phyloP scores from a whole-genome alignment of 1,140 invertebrate species.

The Calosoma granatense region DNA sequence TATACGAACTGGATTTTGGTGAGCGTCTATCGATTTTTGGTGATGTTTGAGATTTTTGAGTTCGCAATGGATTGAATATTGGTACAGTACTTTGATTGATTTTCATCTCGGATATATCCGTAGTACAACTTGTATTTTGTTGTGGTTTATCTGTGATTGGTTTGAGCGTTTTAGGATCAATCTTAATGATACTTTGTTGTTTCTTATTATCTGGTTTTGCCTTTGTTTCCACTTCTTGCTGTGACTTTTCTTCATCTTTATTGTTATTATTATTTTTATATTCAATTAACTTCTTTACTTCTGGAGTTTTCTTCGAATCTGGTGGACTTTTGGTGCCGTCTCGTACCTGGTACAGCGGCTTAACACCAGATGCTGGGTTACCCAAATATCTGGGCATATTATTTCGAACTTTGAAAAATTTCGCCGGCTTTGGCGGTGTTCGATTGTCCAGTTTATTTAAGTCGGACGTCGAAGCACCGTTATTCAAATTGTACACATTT shows the following conservation, averaged over 20 bases:
- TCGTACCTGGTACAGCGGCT: slow-evolving; percentile 45
- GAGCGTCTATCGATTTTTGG: slow-evolving; percentile 27
- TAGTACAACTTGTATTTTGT: slow-evolving; percentile 30
- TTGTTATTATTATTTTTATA: slow-evolving; percentile 12
- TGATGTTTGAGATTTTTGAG: slow-evolving; percentile 22
- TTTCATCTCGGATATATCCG: slow-evolving; percentile 32
- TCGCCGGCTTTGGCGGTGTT: slow-evolving; percentile 34
- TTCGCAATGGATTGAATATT: slow-evolving; percentile 31
- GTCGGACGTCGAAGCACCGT: slow-evolving; percentile 13
- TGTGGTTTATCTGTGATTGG: slow-evolving; percentile 40
- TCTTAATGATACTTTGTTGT: slow-evolving; percentile 43
- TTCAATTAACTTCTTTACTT: slow-evolving; percentile 1
- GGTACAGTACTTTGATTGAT: slow-evolving; percentile 30
- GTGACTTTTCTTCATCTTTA: slow-evolving; percentile 28
- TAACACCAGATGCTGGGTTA: slow-evolving; percentile 49
- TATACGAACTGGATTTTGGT: slow-evolving; percentile 12
- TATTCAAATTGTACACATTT: not conserved
- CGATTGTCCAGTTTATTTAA: slow-evolving; percentile 19
- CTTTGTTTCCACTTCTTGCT: slow-evolving; percentile 13
- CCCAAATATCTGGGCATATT: slow-evolving; percentile 49
- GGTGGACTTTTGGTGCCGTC: slow-evolving; percentile 16
- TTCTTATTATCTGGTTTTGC: slow-evolving; percentile 22
- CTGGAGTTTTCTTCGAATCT: slow-evolving; percentile 24
- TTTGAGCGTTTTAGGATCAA: slow-evolving; percentile 49
- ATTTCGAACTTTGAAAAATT: slow-evolving; percentile 46